Evolutionary conservation across 2,888 invertebrate genomes (phyloP), one percentile per base, ranked within the genome.

Genomic region (Charanyca ferruginea): DNA sequence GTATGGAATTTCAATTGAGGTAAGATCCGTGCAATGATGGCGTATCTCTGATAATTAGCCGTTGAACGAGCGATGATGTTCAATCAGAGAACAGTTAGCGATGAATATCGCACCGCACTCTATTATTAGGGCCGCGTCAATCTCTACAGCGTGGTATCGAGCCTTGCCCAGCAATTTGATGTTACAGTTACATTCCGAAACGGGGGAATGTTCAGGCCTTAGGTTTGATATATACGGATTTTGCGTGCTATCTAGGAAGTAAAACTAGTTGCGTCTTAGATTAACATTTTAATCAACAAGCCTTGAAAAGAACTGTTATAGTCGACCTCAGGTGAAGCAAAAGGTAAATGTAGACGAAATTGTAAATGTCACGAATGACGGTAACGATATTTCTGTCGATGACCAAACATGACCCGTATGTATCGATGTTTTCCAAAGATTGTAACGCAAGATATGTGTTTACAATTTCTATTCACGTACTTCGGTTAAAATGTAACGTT

Each of bases 1-100:
- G 81, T 64, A 35, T 65, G 79, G 81, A 81, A 86, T 84, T 87
- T 83, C 86, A 83, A 87, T 87, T 85, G 82, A 85, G 44, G 72
- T 61, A 86, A 81, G 80, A 81, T 67, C 72, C 69, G 62, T 73
- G 66, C 66, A 69, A 77, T 86, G 85, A 88, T 85, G 78, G 80
- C 77, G 78, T 85, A 88, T 88, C 85, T 83, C 72, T 74, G 79
- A 87, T 90, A 92, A 92, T 92, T 92, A 92, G 83, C 82, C 68
- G 70, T 83, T 81, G 84, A 87, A 85, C 79, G 78, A 83, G 83
- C 81, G 80, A 85, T 85, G 88, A 88, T 88, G 86, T 89, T 90
- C 89, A 87, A 90, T 91, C 92, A 88, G 85, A 90, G 89, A 91
- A 93, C 92, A 91, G 93, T 93, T 92, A 93, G 88, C 88, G 89